Conservation (phyloP, 2,888 invertebrate genomes). For the Gisinianus flammeolus region DNA sequence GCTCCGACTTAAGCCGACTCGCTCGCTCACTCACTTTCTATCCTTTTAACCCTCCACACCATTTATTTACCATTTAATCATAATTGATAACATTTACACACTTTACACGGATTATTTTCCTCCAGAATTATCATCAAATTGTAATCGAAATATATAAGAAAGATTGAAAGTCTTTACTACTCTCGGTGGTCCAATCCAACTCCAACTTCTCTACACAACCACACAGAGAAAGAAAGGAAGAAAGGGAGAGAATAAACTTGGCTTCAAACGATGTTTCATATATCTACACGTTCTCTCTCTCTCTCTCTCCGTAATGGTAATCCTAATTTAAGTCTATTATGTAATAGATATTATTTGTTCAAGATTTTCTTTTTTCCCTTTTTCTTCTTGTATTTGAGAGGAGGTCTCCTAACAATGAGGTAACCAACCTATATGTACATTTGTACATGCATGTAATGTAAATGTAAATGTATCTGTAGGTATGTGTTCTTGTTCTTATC, state of each 20-base stretch:
- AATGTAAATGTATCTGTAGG: too few species aligned
- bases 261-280: too few species aligned
- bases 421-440: too few species aligned
- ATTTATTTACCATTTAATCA: conserved; percentile 37
- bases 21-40: background rate
- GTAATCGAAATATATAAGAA: background rate
- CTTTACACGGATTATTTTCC: conserved; percentile 25
- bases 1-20: conserved; percentile 1
- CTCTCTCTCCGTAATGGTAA: background rate
- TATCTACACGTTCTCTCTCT: background rate
- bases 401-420: too few species aligned
- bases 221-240: too few species aligned
- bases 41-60: conserved; percentile 14
- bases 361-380: background rate
- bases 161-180: background rate
- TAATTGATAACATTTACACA: conserved; percentile 37
- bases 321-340: background rate
- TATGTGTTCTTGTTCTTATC: background rate
- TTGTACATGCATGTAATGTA: too few species aligned
- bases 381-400: too few species aligned
- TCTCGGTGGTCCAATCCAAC: too few species aligned
- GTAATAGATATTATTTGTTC: conserved; percentile 16
- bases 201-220: too few species aligned
- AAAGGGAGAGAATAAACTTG: too few species aligned
- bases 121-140: background rate